Base-by-base conservation (phyloP, 2,888 invertebrate species). In the Lasioglossum leucozonium region DNA sequence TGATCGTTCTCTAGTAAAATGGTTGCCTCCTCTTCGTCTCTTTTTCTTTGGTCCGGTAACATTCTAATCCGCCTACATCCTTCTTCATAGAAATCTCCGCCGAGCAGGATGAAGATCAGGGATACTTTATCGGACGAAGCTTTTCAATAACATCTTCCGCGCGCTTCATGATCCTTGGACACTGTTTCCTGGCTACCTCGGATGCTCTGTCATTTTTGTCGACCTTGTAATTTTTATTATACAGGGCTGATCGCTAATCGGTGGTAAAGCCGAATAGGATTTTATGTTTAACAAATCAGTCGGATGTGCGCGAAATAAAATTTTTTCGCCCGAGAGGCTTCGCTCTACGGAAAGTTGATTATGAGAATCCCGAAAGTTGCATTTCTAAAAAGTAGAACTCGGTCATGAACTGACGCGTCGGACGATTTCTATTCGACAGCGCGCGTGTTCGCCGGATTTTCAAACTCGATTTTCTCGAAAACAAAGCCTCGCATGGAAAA, bases 41-140 rank as follows among this genome's bases (percentile, higher is more conserved):
- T 81, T 44, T 62, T 55, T 58, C 30, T 40, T 51, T 37, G 67
- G 81, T 76, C 79, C 77, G 51, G 62, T 79, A 84, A 74, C 77
- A 77, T 88, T 86, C 85, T 89, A 89, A 89, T 89, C 88, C 84
- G 62, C 18, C 81, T 78, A 65, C 89, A 89, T 85, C 81, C 76
- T 74, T 26, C 74, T 65, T 72, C 69, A 62, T 80, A 87, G 81
- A 74, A 82, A 81, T 81, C 72, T 47, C 37, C 37, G 18, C 42
- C 65, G n/a, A 10, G 76, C 18, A 79, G 72, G 77, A 84, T 77
- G 79, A 73, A 75, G 62, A 85, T 85, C 84, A 51, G 55, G 69
- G 67, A 74, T 67, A 67, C 65, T 55, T 67, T 37, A 65, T 72
- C 51, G 77, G 47, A 34, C 76, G 42, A 80, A 77, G 80, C 77